Evolutionary conservation across 2,797 vertebrate species (phyloP).

Genomic region (Heteromormyrus szaboi): DNA sequence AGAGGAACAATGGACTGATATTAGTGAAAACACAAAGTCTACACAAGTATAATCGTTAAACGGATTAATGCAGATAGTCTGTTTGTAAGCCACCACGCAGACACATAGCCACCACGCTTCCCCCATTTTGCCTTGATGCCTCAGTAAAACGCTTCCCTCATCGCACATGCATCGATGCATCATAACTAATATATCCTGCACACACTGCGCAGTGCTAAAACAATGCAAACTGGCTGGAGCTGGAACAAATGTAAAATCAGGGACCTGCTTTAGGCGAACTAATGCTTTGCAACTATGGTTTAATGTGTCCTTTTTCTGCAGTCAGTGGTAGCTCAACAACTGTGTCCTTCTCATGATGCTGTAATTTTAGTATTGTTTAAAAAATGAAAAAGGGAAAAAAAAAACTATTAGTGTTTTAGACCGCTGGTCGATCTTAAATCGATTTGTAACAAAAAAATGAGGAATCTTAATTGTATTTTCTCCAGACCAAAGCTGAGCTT

Average conservation of each 20-base stretch:
- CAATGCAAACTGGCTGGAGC: conserved; percentile 70
- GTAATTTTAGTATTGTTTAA: conserved; percentile 62
- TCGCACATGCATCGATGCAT: conserved; percentile 54
- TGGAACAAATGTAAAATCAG: conserved; percentile 67
- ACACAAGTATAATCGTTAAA: conserved; percentile 56
- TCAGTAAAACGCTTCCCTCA: conserved; percentile 65
- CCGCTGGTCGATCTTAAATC: conserved; percentile 79
- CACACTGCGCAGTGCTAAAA: conserved; percentile 67
- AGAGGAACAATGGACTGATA: conserved; percentile 49
- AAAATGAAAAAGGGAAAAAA: conserved; percentile 43
- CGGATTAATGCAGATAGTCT: conserved; percentile 49
- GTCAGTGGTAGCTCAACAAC: conserved; percentile 67
- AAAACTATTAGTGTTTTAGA: conserved; percentile 60
- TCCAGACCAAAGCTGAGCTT: conserved; percentile 78
- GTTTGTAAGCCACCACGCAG: conserved; percentile 55
- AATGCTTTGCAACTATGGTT: conserved; percentile 62
- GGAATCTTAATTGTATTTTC: conserved; percentile 64
- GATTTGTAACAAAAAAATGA: conserved; percentile 61
- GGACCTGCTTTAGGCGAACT: conserved; percentile 69
- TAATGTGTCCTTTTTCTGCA: conserved; percentile 61
- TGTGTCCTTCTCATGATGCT: conserved; percentile 44
- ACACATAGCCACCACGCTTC: conserved; percentile 37
- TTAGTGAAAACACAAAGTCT: conserved; percentile 45
- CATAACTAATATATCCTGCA: conserved; percentile 58
- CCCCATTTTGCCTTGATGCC: conserved; percentile 61